phyloP scores from a whole-genome alignment of 2,797 vertebrate species.

The Bucorvus abyssinicus region DNA sequence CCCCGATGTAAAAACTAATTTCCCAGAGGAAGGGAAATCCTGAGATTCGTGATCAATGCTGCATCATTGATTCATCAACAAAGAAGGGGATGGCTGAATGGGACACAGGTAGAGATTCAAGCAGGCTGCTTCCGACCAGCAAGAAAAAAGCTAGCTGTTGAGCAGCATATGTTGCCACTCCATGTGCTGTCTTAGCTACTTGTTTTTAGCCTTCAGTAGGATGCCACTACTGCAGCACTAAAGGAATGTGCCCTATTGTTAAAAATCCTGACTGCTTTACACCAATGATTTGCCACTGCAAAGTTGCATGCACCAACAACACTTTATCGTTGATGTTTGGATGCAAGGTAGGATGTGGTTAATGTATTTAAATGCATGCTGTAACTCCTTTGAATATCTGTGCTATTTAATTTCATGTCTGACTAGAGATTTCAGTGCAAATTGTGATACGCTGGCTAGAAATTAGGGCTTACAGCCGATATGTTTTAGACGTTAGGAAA shows the following conservation, averaged over 20 bases:
- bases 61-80: constrained; percentile 68
- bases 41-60: constrained; percentile 55
- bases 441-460: not conserved
- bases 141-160: constrained; percentile 67
- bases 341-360: constrained; percentile 90
- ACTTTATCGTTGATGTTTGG: constrained; percentile 95
- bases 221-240: constrained; percentile 75
- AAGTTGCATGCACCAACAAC: constrained; percentile 95
- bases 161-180: constrained; percentile 72
- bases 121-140: constrained; percentile 62
- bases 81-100: constrained; percentile 72
- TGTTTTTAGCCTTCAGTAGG: constrained; percentile 69
- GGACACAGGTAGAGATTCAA: constrained; percentile 68
- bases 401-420: constrained; percentile 49
- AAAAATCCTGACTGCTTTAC: constrained; percentile 86
- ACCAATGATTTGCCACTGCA: constrained; percentile 96
- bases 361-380: constrained; percentile 60
- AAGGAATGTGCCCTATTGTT: constrained; percentile 90
- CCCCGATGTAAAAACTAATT: constrained; percentile 44
- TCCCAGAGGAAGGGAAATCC: constrained; percentile 68
- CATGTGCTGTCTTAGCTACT: constrained; percentile 70
- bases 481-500: not conserved
- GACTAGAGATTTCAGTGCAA: constrained; percentile 47
- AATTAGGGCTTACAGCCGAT: not conserved
- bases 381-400: constrained; percentile 42